Percentiles rank a stretch among this genome's conserved stretches.
phyloP scores from a whole-genome alignment of 2,888 invertebrate species.

The Eledone cirrhosa region DNA sequence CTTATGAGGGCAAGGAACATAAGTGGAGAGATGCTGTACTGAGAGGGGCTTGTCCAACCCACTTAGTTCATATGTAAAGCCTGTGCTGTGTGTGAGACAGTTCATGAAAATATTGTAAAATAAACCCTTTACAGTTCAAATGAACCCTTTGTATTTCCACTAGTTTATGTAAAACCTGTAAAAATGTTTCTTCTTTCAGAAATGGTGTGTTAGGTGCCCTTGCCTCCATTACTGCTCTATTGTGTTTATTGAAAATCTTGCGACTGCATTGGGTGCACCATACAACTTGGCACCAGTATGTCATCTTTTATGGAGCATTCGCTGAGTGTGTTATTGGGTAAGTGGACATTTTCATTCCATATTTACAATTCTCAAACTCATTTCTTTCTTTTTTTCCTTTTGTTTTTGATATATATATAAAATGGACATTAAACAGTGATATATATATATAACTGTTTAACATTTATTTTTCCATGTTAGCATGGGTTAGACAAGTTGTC shows the following conservation, averaged over 20 bases:
- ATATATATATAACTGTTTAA: too few species aligned
- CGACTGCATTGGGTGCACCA: constrained; percentile 68
- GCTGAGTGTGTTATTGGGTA: constrained; percentile 69
- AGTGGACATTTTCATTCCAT: constrained; percentile 38
- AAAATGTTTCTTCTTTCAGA: constrained; percentile 45
- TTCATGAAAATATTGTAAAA: too few species aligned
- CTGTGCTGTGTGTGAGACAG: too few species aligned
- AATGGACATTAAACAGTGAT: too few species aligned
- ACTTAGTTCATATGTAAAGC: too few species aligned
- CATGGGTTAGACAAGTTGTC: too few species aligned
- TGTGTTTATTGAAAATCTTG: constrained; percentile 67
- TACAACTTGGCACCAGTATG: constrained; percentile 69
- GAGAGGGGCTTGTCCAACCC: too few species aligned
- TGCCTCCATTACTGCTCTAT: constrained; percentile 64
- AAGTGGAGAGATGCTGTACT: too few species aligned
- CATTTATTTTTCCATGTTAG: too few species aligned
- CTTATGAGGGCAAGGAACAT: too few species aligned
- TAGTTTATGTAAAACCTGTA: background rate
- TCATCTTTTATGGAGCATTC: constrained; percentile 69
- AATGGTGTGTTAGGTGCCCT: constrained; percentile 67
- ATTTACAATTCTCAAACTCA: background rate
- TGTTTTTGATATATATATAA: too few species aligned
- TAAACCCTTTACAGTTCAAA: background rate
- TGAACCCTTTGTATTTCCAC: background rate
- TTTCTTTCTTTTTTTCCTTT: background rate